A percentile compares a stretch with the other conserved stretches of the same genome.
phyloP scores from a whole-genome alignment of 2,888 invertebrate species.

The Cordilura impudica region DNA sequence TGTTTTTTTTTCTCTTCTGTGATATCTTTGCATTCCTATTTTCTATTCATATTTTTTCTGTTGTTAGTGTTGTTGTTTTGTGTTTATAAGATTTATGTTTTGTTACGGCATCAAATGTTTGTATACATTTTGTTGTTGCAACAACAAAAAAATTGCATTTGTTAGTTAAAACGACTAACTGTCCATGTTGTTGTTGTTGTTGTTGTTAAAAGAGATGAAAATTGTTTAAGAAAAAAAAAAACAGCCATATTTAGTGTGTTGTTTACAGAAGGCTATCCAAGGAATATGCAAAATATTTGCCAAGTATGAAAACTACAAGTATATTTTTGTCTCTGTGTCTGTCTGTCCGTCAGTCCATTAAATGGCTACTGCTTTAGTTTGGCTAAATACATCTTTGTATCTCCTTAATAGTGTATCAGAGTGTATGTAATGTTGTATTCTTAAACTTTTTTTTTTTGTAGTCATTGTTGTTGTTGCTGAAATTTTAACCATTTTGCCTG shows the following conservation, averaged over 20 bases:
- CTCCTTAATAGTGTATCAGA: constrained; percentile 18
- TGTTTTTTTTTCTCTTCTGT: constrained; percentile 7
- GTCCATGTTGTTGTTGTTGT: constrained; percentile 51
- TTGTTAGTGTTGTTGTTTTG: constrained; percentile 29
- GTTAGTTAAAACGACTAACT: constrained; percentile 61
- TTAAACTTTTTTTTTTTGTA: not conserved
- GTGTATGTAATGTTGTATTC: not conserved
- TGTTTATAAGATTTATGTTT: constrained; percentile 61
- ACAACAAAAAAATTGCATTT: constrained; percentile 47
- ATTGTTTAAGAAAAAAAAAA: constrained; percentile 20
- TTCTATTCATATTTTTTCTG: constrained; percentile 36
- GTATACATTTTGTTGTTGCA: constrained; percentile 30
- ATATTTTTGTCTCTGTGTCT: not conserved
- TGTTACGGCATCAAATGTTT: constrained; percentile 62
- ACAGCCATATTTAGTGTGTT: constrained; percentile 21
- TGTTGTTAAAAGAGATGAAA: constrained; percentile 55
- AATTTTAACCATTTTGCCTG: not conserved
- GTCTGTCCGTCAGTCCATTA: constrained; percentile 38
- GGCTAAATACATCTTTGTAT: constrained; percentile 38
- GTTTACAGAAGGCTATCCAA: not conserved
- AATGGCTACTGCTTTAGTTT: constrained; percentile 57
- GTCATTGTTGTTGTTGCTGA: constrained; percentile 26
- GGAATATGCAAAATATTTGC: constrained; percentile 55
- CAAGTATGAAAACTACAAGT: constrained; percentile 11
- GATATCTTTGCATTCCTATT: constrained; percentile 41